Evolutionary conservation across 2,797 vertebrate genomes (phyloP), one percentile per base, ranked within the genome.

Genomic region (Pipistrellus kuhlii): DNA sequence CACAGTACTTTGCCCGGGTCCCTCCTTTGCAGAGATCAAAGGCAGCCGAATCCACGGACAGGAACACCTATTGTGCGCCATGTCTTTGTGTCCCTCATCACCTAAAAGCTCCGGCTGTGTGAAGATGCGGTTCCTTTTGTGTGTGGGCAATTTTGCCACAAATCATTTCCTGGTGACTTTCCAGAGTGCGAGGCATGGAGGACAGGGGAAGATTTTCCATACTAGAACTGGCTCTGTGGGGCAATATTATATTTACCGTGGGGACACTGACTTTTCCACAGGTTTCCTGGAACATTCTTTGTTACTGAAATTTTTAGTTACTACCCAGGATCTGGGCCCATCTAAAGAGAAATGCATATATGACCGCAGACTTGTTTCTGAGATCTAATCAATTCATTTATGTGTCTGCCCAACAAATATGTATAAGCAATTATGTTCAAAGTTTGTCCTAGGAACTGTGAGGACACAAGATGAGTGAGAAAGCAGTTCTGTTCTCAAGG

Each of bases 1-100:
- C 96, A 95, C 59, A 94, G 94, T 1, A 41, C 75, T 82, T 73
- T 77, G 7, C 53, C 68, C 48, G 30, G 5, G 30, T 10, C 38
- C 75, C 57, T 82, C 76, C 80, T 75, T 38, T 8, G 69, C 30
- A 51, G 75, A 96, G 93, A 97, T 96, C 96, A 97, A 96, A 97
- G 96, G 78, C 1, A 64, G 73, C 12, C 0, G 27, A 75, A 32
- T 17, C 12, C 0, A 23, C 0, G 27, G 64, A 96, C 95, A 96
- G 95, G 92, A 66, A 72, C 73, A n/a, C 46, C 81, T 85, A 95
- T 88, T 95, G 94, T 96, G 46, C n/a, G 59, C 20, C 8, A 25
- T 51, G 77, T 38, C 91, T 86, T 71, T 90, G 48, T 53, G 64
- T 90, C 96, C 90, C 78, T 96, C 96, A 93, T 96, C 91, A 90